A percentile compares a stretch with the other conserved stretches of the same genome.
phyloP scores from a whole-genome alignment of 2,113 vertebrate genomes.

The Campylorhamphus procurvoides region DNA sequence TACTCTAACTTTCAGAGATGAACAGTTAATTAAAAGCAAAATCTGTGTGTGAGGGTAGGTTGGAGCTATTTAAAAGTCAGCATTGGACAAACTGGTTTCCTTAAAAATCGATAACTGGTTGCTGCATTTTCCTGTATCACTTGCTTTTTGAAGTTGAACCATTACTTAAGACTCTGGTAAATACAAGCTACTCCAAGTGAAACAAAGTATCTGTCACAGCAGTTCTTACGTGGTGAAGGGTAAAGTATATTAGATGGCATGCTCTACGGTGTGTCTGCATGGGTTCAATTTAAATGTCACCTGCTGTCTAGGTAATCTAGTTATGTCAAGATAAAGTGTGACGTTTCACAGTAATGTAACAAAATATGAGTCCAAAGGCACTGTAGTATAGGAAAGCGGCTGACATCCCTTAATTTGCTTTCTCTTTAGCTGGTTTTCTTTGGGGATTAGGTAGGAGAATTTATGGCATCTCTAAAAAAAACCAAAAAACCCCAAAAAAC shows the following conservation, averaged over 20 bases:
- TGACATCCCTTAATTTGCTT: neutral
- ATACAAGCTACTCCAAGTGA: neutral
- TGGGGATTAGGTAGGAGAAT: neutral
- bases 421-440: neutral
- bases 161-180: neutral
- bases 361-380: neutral
- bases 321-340: neutral
- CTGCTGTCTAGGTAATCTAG: neutral
- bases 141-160: neutral
- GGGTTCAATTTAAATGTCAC: neutral
- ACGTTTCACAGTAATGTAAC: neutral
- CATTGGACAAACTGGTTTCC: neutral
- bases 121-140: neutral
- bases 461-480: neutral
- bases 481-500: neutral
- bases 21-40: neutral
- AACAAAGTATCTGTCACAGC: neutral
- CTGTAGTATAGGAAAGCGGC: neutral
- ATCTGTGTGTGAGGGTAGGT: neutral
- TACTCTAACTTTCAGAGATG: neutral
- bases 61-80: neutral
- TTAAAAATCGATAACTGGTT: neutral
- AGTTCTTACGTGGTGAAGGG: neutral
- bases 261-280: neutral
- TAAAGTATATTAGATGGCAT: neutral